Base-by-base conservation (phyloP, 2,888 invertebrate species). In the Nowickia ferox region DNA sequence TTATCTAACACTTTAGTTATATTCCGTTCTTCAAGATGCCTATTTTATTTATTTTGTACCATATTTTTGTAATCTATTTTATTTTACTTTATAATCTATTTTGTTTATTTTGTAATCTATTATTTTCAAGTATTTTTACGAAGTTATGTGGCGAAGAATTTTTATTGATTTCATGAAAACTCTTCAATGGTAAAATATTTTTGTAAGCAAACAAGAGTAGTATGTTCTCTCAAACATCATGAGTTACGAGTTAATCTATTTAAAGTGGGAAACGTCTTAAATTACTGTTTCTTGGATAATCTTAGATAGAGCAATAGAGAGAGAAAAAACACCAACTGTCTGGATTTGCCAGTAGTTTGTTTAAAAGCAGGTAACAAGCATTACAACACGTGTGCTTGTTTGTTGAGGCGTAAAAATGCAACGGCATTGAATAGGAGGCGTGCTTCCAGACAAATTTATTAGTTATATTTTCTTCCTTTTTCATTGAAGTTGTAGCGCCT, bases 231-330 rank as follows among this genome's bases (percentile, higher is more conserved):
- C 6, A 30, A 5, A 30, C 30, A 30, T 30, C 30, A 30, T 30
- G n/a, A n/a, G 19, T 2, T 19, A 9, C 19, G 9, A 53, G 3
- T 19, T 53, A 9, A 53, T 53, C 19, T 19, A 19, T 61, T 53
- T 46, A 53, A 77, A 55, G 44, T 66, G 53, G 81, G 48, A 81
- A 77, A 68, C 61, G 81, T 66, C 76, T 72, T 81, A 74, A 57
- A 69, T 74, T 61, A 55, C 55, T 71, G 38, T 66, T 38, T 40
- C 46, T 44, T 11, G 13, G 3, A 75, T 38, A 2, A 9, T 55
- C 30, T n/a, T 17, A 44, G 11, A 46, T 17, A 79, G 42, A 15
- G 30, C n/a, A 4, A 44, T 13, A 65, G 22, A 30, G 15, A 11
- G 55, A 13, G 11, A 22, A 13, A 17, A 66, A 44, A 6, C 6